phyloP scores from a whole-genome alignment of 2,797 vertebrate genomes.

The Eutrigla gurnardus region DNA sequence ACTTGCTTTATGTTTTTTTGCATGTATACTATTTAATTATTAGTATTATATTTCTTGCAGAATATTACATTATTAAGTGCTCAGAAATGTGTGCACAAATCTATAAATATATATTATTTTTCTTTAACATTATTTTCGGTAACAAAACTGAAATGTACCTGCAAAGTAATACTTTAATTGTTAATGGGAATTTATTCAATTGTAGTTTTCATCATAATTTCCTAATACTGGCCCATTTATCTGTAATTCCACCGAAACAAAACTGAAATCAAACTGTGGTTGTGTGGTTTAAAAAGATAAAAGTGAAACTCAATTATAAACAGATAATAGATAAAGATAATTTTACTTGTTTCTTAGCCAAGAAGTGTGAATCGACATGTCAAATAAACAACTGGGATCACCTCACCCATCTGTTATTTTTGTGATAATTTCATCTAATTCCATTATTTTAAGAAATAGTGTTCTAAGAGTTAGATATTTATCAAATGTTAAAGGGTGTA shows the following conservation, averaged over 20 bases:
- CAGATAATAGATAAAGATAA: too few relatives aligned
- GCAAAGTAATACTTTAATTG: not conserved
- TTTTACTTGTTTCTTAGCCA: not conserved
- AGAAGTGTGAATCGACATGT: not conserved
- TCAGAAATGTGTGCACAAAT: not conserved
- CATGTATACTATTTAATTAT: not conserved
- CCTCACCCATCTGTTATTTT: too few relatives aligned
- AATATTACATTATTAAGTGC: not conserved
- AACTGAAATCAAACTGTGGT: not conserved
- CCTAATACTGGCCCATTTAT: not conserved
- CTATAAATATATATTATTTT: not conserved
- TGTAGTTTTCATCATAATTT: not conserved
- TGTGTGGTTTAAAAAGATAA: not conserved
- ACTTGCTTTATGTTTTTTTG: too few relatives aligned
- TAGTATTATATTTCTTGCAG: not conserved
- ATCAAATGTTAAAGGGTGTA: too few relatives aligned
- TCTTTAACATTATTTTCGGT: too few relatives aligned
- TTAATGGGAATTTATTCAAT: not conserved
- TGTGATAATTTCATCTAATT: too few relatives aligned
- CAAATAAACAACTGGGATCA: too few relatives aligned
- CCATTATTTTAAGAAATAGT: too few relatives aligned
- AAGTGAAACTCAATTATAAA: not conserved
- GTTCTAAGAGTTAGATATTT: too few relatives aligned
- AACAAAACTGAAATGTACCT: too few relatives aligned
- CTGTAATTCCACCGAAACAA: not conserved